Evolutionary conservation across 2,888 invertebrate species (phyloP), one percentile per base, ranked within the genome.

Genomic region (Zele albiditarsus): DNA sequence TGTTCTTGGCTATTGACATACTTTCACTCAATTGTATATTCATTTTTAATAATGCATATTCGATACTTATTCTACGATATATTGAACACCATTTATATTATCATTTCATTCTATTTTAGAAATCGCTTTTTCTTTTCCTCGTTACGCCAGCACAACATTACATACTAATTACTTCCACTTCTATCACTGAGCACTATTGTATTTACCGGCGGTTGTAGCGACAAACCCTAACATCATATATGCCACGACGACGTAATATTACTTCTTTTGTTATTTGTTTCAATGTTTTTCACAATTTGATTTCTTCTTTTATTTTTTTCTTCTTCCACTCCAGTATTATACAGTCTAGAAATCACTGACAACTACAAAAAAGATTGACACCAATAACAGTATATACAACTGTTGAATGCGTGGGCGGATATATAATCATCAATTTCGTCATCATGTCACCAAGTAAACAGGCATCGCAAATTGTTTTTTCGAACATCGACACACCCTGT

Each of bases 371-470:
- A 23, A 10, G 53, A 20, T 20, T 5, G 53, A 6, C 20, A 53
- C 10, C 10, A 23, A 12, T 23, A 53, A 20, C n/a, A 53, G 8
- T 20, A 53, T 23, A 53, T 5, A 53, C 1, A 1, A 53, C n/a
- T 20, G 23, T 53, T 53, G 20, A n/a, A 20, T 53, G 20, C 6
- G 8, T 20, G n/a, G 8, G 53, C 23, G 4, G 20, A 20, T 53
- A 23, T 53, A 53, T n/a, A 31, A 38, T 38, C 8, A 38, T 38
- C 12, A 38, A 10, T 31, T 6, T 60, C 57, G 0, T 67, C 46
- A 49, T 46, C 4, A 67, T 67, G 67, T 38, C 68, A 57, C 28
- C 68, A 31, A 57, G 68, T 28, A 69, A 69, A 69, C 57, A 53
- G 49, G 33, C 25, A 5, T 31, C 28, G 57, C 38, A 28, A 57